phyloP scores from a whole-genome alignment of 2,888 invertebrate genomes.

The Neuroscelio doddi region DNA sequence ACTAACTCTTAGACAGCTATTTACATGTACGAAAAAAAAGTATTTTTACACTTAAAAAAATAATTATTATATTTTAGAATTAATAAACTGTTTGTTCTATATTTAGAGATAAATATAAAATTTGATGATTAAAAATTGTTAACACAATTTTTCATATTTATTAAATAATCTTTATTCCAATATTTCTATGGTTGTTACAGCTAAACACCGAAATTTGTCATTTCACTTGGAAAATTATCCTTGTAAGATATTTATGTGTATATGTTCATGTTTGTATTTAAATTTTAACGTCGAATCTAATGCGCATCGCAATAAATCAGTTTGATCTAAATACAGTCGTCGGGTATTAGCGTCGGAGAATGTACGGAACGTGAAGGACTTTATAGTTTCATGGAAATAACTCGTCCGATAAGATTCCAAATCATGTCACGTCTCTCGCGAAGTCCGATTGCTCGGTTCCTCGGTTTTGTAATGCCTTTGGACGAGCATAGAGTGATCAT shows the following conservation, averaged over 20 bases:
- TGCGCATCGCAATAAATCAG: constrained; percentile 38
- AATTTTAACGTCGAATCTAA: constrained; percentile 33
- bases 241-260: constrained; percentile 25
- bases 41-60: too few relatives aligned
- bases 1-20: too few relatives aligned
- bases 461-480: constrained; percentile 37
- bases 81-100: too few relatives aligned
- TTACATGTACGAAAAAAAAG: too few relatives aligned
- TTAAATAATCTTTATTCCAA: too few relatives aligned
- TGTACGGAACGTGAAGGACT: constrained; percentile 36
- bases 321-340: constrained; percentile 45
- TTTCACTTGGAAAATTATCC: constrained; percentile 14
- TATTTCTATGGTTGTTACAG: too few relatives aligned
- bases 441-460: constrained; percentile 16
- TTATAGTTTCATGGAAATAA: constrained; percentile 32
- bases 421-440: constrained; percentile 29
- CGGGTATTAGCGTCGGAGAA: constrained; percentile 34
- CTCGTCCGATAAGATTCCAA: constrained; percentile 38
- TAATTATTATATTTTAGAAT: too few relatives aligned
- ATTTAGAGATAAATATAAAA: too few relatives aligned
- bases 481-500: constrained; percentile 26
- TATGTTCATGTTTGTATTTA: constrained; percentile 16
- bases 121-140: too few relatives aligned
- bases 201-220: constrained; percentile 21
- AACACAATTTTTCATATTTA: too few relatives aligned